Evolutionary conservation across 2,113 vertebrate species (phyloP), one percentile per base, ranked within the genome.

Genomic region (Oplegnathus fasciatus): DNA sequence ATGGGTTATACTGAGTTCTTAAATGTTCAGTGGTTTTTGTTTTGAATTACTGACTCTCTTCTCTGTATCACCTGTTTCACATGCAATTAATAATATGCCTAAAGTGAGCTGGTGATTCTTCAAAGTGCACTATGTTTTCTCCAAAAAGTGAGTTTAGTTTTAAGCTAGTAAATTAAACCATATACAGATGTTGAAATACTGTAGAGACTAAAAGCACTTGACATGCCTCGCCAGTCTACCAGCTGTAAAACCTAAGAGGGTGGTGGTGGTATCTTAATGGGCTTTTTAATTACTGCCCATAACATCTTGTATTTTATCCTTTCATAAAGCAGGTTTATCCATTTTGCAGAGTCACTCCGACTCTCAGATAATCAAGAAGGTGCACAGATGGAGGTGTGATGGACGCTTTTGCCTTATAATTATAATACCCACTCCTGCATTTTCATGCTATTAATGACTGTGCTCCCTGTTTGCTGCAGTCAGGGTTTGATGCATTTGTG

Each of bases 371-470:
- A 52, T 88, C 69, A 67, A 84, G 52, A 72, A 74, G 64, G 26
- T 73, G 80, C 68, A 60, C 79, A 86, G 64, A 87, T 79, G 78
- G 89, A 89, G 78, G 77, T 85, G 84, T 74, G 71, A 90, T 84
- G 66, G 75, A 88, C 37, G 81, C 50, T 55, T 68, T 67, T 65
- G 69, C 80, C 81, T 89, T 70, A 48, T 88, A 92, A 90, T 80
- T 90, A 85, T 57, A 85, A 90, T 82, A 78, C 42, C 52, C 69
- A 46, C 74, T n/a, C 67, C 77, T 77, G 67, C 80, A 86, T 92
- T 85, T 92, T 77, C 70, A 85, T 48, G 78, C 80, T 72, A 86
- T 86, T 91, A 93, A 92, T 92, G 86, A 74, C 68, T 58, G 58
- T 1, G 74, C 68, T 78, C 50, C 78, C 66, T 82, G 61, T 89